Evolutionary conservation across 2,888 invertebrate genomes (phyloP), one percentile per base, ranked within the genome.

Genomic region (Caenorhabditis zanzibari): DNA sequence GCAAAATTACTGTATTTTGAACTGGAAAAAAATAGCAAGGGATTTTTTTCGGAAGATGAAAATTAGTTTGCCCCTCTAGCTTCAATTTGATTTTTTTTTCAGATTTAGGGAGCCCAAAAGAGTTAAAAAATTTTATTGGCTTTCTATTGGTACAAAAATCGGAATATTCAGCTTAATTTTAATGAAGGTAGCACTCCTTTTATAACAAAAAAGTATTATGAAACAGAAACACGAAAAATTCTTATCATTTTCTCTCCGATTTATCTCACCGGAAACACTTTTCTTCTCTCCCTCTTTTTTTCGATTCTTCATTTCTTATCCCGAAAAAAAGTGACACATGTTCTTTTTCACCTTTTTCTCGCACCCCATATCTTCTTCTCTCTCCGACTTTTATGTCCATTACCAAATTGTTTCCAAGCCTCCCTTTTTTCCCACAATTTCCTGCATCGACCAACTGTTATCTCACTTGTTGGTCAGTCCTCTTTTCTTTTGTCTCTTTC

Each of bases 391-490:
- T 54, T 22, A 6, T 52, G 22, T 10, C 22, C 52, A 24, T n/a
- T 22, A 52, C 19, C 26, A 56, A 58, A 26, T 41, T 58, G 66
- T 49, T 66, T 32, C 28, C 28, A 22, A 16, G 44, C 16, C 19
- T 54, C 19, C 56, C 32, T 10, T 54, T 44, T 56, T 44, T 71
- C 71, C 44, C 56, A 44, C 52, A 35, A 24, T 68, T 52, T 68
- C 52, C 10, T 38, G 19, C 38, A 38, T 38, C 10, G 41, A 41
- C 38, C 58, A 54, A 38, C 44, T 69, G 56, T 35, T 47, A 49
- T 66, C 66, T 38, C 38, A 38, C 9, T 38, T 38, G 38, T 38
- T 38, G 38, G 38, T 38, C 38, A 38, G 10, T 38, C 32, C 10
- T 38, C 12, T 2, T 38, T 38, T 12, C 12, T 38, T 38, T 12